Evolutionary conservation across 2,797 vertebrate genomes (phyloP).

Genomic region (Chloroceryle amazona): DNA sequence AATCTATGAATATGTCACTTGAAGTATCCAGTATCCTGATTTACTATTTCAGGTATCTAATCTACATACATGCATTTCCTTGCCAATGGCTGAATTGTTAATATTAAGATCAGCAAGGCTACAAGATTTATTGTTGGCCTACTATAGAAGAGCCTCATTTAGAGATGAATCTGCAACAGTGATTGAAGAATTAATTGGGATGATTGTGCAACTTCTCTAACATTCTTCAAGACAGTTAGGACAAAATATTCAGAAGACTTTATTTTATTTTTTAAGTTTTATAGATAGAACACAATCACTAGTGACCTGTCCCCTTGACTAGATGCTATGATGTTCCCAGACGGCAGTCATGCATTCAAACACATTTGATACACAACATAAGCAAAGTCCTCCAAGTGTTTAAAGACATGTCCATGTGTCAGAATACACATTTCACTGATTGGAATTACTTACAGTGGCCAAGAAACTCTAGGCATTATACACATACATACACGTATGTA

Average conservation of each 20-base stretch:
- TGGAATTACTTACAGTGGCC: neutral
- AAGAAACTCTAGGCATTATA: neutral
- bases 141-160: neutral
- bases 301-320: neutral
- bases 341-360: neutral
- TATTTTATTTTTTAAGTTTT: neutral
- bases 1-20: conserved; percentile 9
- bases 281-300: neutral
- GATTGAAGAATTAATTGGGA: conserved; percentile 8
- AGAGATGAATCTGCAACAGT: neutral
- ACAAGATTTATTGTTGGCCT: conserved; percentile 1
- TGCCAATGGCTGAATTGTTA: neutral
- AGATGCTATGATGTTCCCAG: neutral
- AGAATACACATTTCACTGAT: neutral
- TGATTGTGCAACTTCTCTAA: neutral
- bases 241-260: neutral
- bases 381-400: neutral
- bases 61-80: neutral
- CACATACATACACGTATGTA: accelerated
- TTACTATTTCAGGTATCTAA: neutral
- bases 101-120: neutral
- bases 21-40: neutral
- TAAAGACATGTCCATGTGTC: neutral
- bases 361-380: neutral
- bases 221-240: neutral